Evolutionary conservation across 2,888 invertebrate species (phyloP), one percentile per base, ranked within the genome.

Genomic region (Heteropelma amictum): DNA sequence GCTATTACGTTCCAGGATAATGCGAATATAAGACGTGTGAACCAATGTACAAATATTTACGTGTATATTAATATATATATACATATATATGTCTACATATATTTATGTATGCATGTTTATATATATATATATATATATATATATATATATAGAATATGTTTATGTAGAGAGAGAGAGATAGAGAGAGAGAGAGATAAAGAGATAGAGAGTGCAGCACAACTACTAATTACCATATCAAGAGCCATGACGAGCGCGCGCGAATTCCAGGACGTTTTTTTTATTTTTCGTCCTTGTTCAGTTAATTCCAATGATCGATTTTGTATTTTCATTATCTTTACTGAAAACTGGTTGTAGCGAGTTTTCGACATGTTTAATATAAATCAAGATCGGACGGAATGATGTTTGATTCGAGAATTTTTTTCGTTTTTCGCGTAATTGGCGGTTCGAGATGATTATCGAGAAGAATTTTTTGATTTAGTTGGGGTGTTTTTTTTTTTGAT

Each of bases 1-100:
- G 78, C 79, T 82, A 81, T n/a, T n/a, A 80, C 73, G 77, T 79
- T 80, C 77, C 75, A 74, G 77, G 77, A 60, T 72, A 76, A 80
- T 78, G 79, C 75, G 70, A 75, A 80, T 75, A 45, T 56, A 64
- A 64, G 64, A 69, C 63, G 58, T 77, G 68, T 79, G 58, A 65
- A 77, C 77, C 71, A 81, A 79, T 74, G 76, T 79, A 76, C 69
- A 79, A 74, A 80, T 77, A 80, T 75, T 30, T 47, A 40, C 35
- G 40, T 42, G 49, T 35, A 69, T 77, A 75, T 72, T 80, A 78
- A 79, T 33, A 72, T 60, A 75, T 58, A 42, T 76, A 42, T 51
- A 53, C 67, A 23, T 40, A 58, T 51, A 54, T 72, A 53, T 75
- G 47, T 67, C 77, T 65, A 70, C 58, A 53, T 68, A 73, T 74